Conservation (phyloP, 2,888 invertebrate genomes). For the Fragum sueziense region DNA sequence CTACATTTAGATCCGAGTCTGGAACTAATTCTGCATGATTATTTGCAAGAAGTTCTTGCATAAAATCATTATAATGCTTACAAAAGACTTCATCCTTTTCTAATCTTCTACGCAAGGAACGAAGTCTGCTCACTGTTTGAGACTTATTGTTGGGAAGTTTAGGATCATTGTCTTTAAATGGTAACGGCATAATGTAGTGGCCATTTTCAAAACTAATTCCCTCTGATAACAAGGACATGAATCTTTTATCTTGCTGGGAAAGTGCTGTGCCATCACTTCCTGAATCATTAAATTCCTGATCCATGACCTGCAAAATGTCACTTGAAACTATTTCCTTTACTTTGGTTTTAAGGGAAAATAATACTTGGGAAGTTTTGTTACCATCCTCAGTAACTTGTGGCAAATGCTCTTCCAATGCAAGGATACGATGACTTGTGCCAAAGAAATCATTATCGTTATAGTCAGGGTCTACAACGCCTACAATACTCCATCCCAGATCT, state of each 20-base stretch:
- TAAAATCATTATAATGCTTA: constrained; percentile 26
- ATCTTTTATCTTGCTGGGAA: constrained; percentile 18
- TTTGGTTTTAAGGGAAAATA: constrained; percentile 16
- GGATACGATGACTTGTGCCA: constrained; percentile 33
- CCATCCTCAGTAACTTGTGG: too few species aligned
- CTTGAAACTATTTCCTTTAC: constrained; percentile 17
- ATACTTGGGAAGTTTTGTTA: not conserved
- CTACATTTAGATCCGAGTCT: not conserved
- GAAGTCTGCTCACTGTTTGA: not conserved
- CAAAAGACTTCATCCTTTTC: not conserved
- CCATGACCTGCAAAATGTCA: constrained; percentile 10
- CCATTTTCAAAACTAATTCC: not conserved
- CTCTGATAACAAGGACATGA: not conserved
- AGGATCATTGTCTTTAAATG: not conserved
- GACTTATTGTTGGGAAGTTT: constrained; percentile 9
- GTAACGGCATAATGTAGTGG: constrained; percentile 22
- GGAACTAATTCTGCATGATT: constrained; percentile 33
- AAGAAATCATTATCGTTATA: not conserved
- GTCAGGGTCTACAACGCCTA: constrained; percentile 31
- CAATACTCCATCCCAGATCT: constrained; percentile 58
- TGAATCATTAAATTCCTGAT: constrained; percentile 19
- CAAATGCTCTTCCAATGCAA: too few species aligned
- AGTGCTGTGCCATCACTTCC: not conserved
- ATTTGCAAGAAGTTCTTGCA: constrained; percentile 25
- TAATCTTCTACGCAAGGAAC: not conserved